Base-by-base conservation (phyloP, 2,888 invertebrate genomes). In the Coelopa pilipes region DNA sequence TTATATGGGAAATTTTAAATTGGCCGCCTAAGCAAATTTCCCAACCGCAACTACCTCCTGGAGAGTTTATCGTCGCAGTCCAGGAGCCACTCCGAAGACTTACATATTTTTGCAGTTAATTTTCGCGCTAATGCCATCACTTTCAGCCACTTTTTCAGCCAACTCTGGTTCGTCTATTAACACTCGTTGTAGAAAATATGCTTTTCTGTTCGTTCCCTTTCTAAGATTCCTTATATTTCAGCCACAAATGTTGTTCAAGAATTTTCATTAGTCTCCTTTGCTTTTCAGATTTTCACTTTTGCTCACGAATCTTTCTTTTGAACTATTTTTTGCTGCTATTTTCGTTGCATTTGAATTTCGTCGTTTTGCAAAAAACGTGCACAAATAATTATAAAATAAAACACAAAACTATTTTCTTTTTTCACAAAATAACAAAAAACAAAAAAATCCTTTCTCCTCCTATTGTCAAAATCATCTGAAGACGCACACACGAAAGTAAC, bases 111-210 rank as follows among this genome's bases (percentile, higher is more conserved):
- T 79, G 85, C 80, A 76, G 85, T 83, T 80, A 87, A 82, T 79
- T 87, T 88, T 80, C 88, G 86, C 78, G 86, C 82, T 83, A 87
- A 81, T 81, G 88, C 87, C 88, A 88, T 88, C 78, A 80, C 78
- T 79, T 79, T 77, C 74, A 76, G 76, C 77, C 77, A 77, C 76
- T 78, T 76, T 78, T 75, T 59, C 3, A 63, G 50, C 21, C 63
- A 71, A 63, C 17, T 53, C 53, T 53, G 34, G 21, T n/a, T 19
- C 46, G n/a, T 19, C 19, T 71, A 21, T 69, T 47, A 70, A 9
- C 49, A 47, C 60, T 49, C 50, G 17, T 53, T 46, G 11, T 47
- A 21, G n/a, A 34, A 55, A 69, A 24, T 57, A 69, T 62, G 53
- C 11, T 70, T 59, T 21, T 47, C 19, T 62, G 34, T 13, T 21